Percentiles rank a stretch among this genome's conserved stretches.
Evolutionary conservation across 2,113 vertebrate genomes (phyloP).

Genomic region (Neogale vison): DNA sequence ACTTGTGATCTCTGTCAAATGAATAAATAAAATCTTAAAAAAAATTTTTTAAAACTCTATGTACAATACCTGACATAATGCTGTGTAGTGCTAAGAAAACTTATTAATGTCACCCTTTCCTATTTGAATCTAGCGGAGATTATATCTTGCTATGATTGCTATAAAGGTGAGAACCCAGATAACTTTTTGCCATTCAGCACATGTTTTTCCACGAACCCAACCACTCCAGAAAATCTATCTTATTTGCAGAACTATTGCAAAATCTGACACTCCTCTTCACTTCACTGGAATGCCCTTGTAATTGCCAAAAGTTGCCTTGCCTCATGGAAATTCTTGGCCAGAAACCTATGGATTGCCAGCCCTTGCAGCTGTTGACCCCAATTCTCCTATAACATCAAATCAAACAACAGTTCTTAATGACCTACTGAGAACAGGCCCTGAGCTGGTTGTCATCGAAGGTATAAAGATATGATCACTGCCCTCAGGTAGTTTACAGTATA

Average conservation of each 20-base stretch:
- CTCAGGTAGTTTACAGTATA: background rate
- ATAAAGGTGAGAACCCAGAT: conserved; percentile 29
- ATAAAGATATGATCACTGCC: background rate
- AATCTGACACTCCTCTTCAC: conserved; percentile 58
- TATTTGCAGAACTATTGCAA: conserved; percentile 72
- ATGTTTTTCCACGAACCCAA: conserved; percentile 62
- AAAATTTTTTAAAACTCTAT: background rate
- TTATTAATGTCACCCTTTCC: background rate
- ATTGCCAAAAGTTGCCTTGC: conserved; percentile 69
- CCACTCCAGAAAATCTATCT: conserved; percentile 66
- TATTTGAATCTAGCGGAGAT: conserved; percentile 30
- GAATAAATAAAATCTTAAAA: no score
- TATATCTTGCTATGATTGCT: background rate
- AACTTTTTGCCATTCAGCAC: conserved; percentile 31
- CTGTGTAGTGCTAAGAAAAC: background rate
- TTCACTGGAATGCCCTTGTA: conserved; percentile 60
- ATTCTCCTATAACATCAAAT: conserved; percentile 51
- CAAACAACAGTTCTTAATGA: conserved; percentile 21
- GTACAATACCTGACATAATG: background rate
- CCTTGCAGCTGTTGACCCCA: conserved; percentile 62
- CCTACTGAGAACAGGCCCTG: background rate
- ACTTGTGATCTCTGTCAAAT: no score
- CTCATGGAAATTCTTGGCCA: conserved; percentile 72
- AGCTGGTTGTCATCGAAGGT: background rate
- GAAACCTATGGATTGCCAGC: conserved; percentile 65